Base-by-base conservation (phyloP, 1,140 invertebrate genomes). In the Macrobrachium nipponense region DNA sequence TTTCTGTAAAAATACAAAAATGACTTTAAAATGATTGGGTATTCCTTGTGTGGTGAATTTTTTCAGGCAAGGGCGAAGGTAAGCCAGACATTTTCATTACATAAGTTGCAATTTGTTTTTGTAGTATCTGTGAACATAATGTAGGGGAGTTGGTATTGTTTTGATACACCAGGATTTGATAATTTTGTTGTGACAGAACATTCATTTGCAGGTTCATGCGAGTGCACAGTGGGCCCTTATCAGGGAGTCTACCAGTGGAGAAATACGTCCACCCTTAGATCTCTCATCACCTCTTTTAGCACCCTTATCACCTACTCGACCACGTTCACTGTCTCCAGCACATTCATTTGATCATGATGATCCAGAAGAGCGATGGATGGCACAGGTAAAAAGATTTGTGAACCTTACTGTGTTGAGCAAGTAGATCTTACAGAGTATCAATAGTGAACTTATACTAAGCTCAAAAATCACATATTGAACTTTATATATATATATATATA, bases 191-290 rank as follows among this genome's bases (percentile, higher is more conserved):
- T 36, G 27, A 36, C 27, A 36, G 4, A 36, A 36, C 1, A 36
- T 36, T 36, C 27, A 18, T 6, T 66, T 18, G 4, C 18, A 94
- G 77, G 96, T 97, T 72, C 95, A 95, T 90, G 94, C 96, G 8
- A 95, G 95, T 90, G 96, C 96, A 27, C 96, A 98, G 91, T 99
- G 98, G 98, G 91, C 90, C 64, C 92, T 99, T 78, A 92, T 95
- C 88, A 92, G 95, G 89, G 94, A 94, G 23, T 93, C 94, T 14
- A 93, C 93, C 88, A 87, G 87, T 60, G 88, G 88, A 58, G 95
- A 96, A 90, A 92, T 96, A 82, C 91, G 94, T 88, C 94, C 95
- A 89, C 96, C 95, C 62, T 90, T 96, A 83, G 91, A 93, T 36
- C 89, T 93, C 58, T 93, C 44, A 43, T 91, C 89, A 89, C 90